phyloP scores from a whole-genome alignment of 2,113 vertebrate genomes.

The Hystrix brachyura region DNA sequence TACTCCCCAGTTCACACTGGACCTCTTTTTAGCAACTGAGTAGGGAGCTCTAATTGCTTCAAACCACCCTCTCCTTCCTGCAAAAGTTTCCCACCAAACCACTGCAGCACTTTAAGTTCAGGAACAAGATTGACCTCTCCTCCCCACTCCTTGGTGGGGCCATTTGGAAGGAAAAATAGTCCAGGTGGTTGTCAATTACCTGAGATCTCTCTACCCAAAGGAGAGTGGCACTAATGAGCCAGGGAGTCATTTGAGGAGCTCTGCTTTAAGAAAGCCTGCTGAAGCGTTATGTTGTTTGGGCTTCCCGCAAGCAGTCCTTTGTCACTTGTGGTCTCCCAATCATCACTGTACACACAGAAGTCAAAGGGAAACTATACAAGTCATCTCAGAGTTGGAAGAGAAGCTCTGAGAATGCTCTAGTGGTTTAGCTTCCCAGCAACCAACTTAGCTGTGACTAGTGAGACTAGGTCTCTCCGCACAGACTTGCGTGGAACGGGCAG shows the following conservation, averaged over 20 bases:
- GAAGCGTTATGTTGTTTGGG: not conserved
- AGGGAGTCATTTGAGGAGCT: not conserved
- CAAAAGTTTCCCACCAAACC: not conserved
- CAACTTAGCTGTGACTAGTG: not conserved
- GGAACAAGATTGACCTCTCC: not conserved
- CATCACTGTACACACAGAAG: not conserved
- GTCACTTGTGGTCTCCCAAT: not conserved
- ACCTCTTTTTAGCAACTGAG: not conserved
- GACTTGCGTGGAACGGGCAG: not conserved
- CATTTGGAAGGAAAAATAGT: rapidly evolving
- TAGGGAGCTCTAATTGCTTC: not conserved
- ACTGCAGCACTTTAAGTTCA: not conserved
- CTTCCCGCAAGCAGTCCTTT: not conserved
- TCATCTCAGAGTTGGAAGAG: not conserved
- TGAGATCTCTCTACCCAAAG: not conserved
- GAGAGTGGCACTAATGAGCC: not conserved
- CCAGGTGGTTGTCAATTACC: not conserved
- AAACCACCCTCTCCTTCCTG: not conserved
- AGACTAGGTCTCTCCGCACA: not conserved
- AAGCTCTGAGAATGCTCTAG: not conserved
- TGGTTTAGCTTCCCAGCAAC: not conserved
- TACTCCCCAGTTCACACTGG: not conserved
- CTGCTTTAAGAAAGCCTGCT: not conserved
- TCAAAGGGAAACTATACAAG: not conserved
- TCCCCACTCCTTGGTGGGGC: not conserved